Conservation (phyloP, 2,797 vertebrate species). For the Argentina silus region DNA sequence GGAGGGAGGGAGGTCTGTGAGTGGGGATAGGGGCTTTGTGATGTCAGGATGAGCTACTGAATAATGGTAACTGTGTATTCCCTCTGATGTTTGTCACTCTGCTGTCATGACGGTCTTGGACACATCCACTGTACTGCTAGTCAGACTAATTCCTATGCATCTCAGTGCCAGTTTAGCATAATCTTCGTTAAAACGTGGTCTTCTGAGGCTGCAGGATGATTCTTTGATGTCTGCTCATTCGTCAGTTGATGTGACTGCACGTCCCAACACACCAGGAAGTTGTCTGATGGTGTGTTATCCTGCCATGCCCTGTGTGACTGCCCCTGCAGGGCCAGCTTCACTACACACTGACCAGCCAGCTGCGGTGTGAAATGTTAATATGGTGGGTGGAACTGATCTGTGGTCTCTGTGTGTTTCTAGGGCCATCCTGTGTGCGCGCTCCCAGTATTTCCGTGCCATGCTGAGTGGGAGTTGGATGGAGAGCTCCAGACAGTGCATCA, state of each 20-base stretch:
- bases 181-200: slow-evolving; percentile 11
- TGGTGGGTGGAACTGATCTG: slow-evolving; percentile 37
- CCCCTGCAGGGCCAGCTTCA: slow-evolving; percentile 15
- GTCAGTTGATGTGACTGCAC: slow-evolving; percentile 23
- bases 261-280: background rate
- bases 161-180: slow-evolving; percentile 14
- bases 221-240: slow-evolving; percentile 16
- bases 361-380: slow-evolving; percentile 53
- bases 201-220: slow-evolving; percentile 8
- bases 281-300: background rate
- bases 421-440: slow-evolving; percentile 93
- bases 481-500: slow-evolving; percentile 89
- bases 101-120: background rate
- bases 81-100: background rate
- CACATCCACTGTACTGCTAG: background rate
- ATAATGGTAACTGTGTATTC: background rate
- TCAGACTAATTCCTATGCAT: background rate
- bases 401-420: slow-evolving; percentile 68
- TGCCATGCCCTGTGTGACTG: background rate
- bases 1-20: background rate
- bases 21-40: background rate
- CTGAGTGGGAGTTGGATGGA: slow-evolving; percentile 95
- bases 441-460: slow-evolving; percentile 95
- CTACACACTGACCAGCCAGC: slow-evolving; percentile 3
- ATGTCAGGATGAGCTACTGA: background rate